These are phyloP conservation scores for Gymnothorax reevesii DNA, from an alignment of 2,797 vertebrate species.

Conservation along the genomic window DNA sequence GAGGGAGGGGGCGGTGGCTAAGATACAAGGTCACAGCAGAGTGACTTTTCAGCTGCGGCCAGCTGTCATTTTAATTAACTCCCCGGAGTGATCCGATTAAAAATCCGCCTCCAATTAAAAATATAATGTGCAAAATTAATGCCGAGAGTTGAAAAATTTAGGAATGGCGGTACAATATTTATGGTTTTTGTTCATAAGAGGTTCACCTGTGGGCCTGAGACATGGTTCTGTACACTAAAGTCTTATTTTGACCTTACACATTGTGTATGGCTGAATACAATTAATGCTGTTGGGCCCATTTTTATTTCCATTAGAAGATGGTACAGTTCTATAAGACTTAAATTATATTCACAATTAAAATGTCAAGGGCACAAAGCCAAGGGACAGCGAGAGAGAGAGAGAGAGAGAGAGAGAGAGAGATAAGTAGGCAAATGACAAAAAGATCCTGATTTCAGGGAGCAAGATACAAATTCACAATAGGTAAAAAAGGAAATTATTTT, in stretches of 20 bases:
- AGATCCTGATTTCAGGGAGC: too few relatives aligned
- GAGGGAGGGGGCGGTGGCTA: background rate
- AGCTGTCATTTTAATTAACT: slow-evolving; percentile 15
- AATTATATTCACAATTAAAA: slow-evolving; percentile 10
- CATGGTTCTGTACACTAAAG: background rate
- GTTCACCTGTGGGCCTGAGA: background rate
- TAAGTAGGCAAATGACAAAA: too few relatives aligned
- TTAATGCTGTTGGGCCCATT: background rate
- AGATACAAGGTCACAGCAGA: background rate
- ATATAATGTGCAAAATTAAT: background rate
- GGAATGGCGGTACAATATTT: too few relatives aligned
- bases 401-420: too few relatives aligned
- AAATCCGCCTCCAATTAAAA: slow-evolving; percentile 14
- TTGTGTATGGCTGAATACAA: background rate
- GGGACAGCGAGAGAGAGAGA: background rate
- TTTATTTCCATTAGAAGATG: background rate
- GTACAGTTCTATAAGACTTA: background rate
- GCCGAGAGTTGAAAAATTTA: background rate
- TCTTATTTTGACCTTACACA: background rate
- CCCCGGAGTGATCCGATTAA: background rate
- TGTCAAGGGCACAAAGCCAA: background rate
- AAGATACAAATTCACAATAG: too few relatives aligned
- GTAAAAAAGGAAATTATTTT: too few relatives aligned
- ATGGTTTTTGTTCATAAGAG: background rate
- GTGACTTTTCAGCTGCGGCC: background rate